A percentile compares a stretch with the other conserved stretches of the same genome.
Evolutionary conservation across 2,113 vertebrate species (phyloP).

Genomic region (Chaenocephalus aceratus): DNA sequence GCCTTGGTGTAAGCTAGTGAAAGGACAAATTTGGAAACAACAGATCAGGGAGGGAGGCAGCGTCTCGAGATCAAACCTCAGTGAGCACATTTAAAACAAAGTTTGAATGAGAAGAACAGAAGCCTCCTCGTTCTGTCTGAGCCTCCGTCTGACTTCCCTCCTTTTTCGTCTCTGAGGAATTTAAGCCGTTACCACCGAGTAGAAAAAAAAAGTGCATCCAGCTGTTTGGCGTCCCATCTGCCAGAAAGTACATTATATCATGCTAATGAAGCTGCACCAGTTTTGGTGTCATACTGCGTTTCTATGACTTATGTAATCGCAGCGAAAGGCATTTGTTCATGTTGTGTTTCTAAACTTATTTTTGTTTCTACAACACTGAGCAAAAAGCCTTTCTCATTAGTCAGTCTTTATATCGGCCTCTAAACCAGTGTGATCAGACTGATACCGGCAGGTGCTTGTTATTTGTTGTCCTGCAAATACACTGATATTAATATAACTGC

Average conservation of each 20-base stretch:
- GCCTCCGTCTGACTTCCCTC: conserved; percentile 25
- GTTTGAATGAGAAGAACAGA: conserved; percentile 60
- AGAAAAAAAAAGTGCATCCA: conserved; percentile 17
- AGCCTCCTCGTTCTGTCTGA: conserved; percentile 25
- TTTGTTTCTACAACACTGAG: neutral
- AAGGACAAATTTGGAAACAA: conserved; percentile 78
- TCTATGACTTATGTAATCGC: conserved; percentile 20
- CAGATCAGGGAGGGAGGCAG: conserved; percentile 69
- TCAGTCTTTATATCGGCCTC: neutral
- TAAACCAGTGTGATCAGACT: neutral
- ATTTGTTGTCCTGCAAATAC: too few relatives aligned
- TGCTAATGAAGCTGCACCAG: conserved; percentile 40
- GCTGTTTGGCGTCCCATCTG: conserved; percentile 30
- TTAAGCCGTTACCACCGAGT: conserved; percentile 8
- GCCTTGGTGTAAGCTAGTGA: conserved; percentile 77
- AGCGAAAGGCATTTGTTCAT: neutral
- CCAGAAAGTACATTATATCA: conserved; percentile 30
- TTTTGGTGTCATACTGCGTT: neutral
- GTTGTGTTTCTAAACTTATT: neutral
- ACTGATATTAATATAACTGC: too few relatives aligned
- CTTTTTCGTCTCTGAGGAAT: conserved; percentile 40
- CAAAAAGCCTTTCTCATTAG: neutral
- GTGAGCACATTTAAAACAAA: conserved; percentile 26
- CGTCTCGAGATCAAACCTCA: conserved; percentile 45
- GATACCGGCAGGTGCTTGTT: too few relatives aligned